Evolutionary conservation across 1,140 invertebrate genomes (phyloP).

Genomic region (Drosophila saltans): DNA sequence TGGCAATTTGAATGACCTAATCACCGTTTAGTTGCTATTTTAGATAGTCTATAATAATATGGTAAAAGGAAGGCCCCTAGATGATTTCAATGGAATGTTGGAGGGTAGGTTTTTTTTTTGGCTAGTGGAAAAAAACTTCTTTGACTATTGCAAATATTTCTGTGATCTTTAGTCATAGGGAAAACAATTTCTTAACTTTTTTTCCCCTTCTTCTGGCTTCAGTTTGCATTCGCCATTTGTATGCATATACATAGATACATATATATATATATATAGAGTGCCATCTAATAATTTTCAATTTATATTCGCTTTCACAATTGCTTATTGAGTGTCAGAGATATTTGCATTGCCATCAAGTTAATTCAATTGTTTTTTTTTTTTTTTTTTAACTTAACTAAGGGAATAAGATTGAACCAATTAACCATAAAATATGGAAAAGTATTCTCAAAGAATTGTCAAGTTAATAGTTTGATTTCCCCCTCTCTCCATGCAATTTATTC

Average conservation of each 20-base stretch:
- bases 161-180: too few relatives aligned
- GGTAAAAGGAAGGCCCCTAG: conserved; percentile 5
- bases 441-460: neutral
- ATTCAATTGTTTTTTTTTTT: neutral
- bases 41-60: conserved; percentile 1
- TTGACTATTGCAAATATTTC: too few relatives aligned
- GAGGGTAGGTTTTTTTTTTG: neutral
- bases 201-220: neutral
- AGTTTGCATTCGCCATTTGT: neutral
- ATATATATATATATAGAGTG: neutral
- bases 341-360: conserved; percentile 1
- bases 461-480: too few relatives aligned
- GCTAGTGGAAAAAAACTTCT: neutral
- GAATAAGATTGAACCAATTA: neutral
- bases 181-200: too few relatives aligned
- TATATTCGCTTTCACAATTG: conserved; percentile 6
- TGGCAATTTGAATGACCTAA: neutral
- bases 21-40: neutral
- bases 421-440: neutral
- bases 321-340: neutral
- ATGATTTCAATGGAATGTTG: neutral
- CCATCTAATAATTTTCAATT: neutral
- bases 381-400: neutral
- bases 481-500: too few relatives aligned
- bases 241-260: neutral